A percentile compares a stretch with the other conserved stretches of the same genome.
These are phyloP conservation scores for Ceyx margarethae DNA, from an alignment of 2,113 vertebrate genomes.

Conservation along the genomic window DNA sequence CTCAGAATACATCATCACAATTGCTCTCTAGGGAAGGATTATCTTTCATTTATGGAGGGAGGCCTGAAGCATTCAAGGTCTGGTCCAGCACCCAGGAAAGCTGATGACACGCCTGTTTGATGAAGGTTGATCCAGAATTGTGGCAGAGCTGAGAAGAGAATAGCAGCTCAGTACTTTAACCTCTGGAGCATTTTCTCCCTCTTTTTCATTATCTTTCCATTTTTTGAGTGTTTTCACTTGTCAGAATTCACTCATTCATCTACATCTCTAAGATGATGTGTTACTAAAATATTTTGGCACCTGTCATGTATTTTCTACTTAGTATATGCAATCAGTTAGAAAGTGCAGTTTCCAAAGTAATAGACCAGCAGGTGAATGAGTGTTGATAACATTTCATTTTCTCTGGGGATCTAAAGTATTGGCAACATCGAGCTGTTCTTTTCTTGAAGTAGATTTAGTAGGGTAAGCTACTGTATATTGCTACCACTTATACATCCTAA, in stretches of 20 bases:
- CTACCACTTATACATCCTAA: not conserved
- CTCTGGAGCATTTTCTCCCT: not conserved
- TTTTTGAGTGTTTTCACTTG: not conserved
- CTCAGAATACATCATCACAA: not conserved
- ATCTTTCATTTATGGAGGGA: not conserved
- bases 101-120: not conserved
- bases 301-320: not conserved
- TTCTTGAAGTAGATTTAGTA: not conserved
- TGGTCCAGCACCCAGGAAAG: not conserved
- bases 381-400: not conserved
- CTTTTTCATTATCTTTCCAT: not conserved
- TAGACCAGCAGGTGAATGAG: not conserved
- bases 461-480: not conserved
- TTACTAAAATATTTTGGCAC: conserved; percentile 12
- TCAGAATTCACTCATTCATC: not conserved
- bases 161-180: not conserved
- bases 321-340: not conserved
- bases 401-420: not conserved
- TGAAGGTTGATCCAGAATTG: not conserved
- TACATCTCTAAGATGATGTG: not conserved
- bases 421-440: not conserved
- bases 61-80: not conserved
- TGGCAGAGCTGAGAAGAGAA: not conserved
- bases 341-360: not conserved
- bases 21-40: not conserved